Conservation (phyloP, 1,140 invertebrate species). For the Aphaenogaster ashmeadi region DNA sequence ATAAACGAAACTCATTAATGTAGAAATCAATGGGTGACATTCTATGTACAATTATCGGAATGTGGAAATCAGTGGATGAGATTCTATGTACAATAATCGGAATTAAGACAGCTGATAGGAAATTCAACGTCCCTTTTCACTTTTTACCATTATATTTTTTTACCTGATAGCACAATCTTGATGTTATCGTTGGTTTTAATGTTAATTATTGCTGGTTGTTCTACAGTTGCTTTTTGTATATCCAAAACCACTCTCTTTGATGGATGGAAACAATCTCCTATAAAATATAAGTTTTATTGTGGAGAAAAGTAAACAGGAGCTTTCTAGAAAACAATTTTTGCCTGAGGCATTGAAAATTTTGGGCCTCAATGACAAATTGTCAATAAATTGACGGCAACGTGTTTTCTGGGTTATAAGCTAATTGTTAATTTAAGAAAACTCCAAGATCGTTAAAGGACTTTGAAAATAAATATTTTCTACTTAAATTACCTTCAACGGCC, state of each 20-base stretch:
- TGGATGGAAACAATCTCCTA: not conserved
- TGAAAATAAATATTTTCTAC: not conserved
- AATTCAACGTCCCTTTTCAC: not conserved
- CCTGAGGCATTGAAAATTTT: no score
- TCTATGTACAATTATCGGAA: no score
- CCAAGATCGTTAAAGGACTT: not conserved
- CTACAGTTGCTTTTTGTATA: not conserved
- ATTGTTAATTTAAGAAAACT: no score
- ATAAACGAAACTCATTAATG: no score
- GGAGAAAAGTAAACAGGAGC: not conserved
- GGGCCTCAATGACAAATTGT: no score
- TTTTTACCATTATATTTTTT: not conserved
- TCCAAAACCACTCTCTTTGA: not conserved
- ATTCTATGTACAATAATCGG: not conserved
- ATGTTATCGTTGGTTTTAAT: no score
- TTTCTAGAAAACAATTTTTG: no score
- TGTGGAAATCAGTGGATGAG: no score
- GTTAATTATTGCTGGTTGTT: no score
- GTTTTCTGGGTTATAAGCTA: no score
- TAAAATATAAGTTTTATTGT: conserved; percentile 4
- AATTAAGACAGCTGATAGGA: not conserved
- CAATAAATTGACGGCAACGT: no score
- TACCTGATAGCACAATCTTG: not conserved
- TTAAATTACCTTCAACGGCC: not conserved
- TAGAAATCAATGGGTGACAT: not conserved